Conservation (phyloP, 1,140 invertebrate genomes). For the Tetraneura akinire region DNA sequence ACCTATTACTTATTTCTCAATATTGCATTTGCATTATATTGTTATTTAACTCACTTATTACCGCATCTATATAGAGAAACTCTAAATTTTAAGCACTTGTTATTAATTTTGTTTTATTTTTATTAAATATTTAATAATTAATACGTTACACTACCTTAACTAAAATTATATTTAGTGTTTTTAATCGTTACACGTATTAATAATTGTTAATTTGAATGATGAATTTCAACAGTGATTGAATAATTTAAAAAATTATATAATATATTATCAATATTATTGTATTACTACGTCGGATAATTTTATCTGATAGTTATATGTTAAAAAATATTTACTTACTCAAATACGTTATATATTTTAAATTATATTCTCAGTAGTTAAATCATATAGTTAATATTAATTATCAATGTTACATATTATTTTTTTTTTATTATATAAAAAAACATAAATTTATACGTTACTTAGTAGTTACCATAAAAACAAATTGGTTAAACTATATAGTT, state of each 20-base stretch:
- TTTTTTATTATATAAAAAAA: neutral
- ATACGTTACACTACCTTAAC: neutral
- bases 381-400: neutral
- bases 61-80: neutral
- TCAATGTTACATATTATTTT: conserved; percentile 17
- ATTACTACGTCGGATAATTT: neutral
- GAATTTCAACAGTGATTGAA: neutral
- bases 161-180: neutral
- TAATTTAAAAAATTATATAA: neutral
- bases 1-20: conserved; percentile 14
- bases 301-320: neutral
- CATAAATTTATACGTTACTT: neutral
- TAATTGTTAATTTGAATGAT: neutral
- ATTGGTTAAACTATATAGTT: too few species aligned
- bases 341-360: neutral
- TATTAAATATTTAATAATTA: neutral
- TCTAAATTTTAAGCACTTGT: conserved; percentile 28
- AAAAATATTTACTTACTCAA: too few species aligned
- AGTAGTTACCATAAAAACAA: too few species aligned
- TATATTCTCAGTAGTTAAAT: conserved; percentile 6
- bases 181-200: neutral
- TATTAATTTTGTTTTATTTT: conserved; percentile 3
- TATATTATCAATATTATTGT: neutral
- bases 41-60: neutral
- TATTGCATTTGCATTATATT: neutral